phyloP scores from a whole-genome alignment of 2,113 vertebrate genomes.

The Siphamia tubifer region DNA sequence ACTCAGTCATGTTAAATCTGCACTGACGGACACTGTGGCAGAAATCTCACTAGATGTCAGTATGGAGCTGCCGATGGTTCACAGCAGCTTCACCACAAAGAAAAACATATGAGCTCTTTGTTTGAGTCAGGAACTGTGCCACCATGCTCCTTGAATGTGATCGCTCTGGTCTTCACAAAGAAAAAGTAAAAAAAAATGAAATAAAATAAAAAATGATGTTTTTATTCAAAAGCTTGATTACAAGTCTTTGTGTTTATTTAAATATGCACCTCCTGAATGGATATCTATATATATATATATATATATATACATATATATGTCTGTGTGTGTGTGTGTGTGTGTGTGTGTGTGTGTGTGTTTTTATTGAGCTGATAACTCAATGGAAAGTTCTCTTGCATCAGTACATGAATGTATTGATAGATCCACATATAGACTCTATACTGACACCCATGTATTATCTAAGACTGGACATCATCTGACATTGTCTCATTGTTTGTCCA shows the following conservation, averaged over 20 bases:
- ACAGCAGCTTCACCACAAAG: constrained; percentile 17
- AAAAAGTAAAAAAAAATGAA: no score
- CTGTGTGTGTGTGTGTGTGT: not conserved
- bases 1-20: no score
- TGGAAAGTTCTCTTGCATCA: no score
- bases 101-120: constrained; percentile 22
- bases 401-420: no score
- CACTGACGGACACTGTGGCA: not conserved
- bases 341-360: not conserved
- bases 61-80: not conserved
- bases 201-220: no score
- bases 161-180: no score
- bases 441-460: no score
- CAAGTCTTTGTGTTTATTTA: no score
- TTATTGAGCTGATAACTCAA: not conserved
- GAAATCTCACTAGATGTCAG: constrained; percentile 52
- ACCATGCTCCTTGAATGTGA: not conserved
- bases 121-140: not conserved
- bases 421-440: no score
- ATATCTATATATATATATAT: not conserved
- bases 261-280: not conserved
- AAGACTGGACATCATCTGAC: no score
- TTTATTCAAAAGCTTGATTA: no score
- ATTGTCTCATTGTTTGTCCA: no score
- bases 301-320: not conserved